Conservation (phyloP, 2,888 invertebrate species). For the Dryobota labecula region DNA sequence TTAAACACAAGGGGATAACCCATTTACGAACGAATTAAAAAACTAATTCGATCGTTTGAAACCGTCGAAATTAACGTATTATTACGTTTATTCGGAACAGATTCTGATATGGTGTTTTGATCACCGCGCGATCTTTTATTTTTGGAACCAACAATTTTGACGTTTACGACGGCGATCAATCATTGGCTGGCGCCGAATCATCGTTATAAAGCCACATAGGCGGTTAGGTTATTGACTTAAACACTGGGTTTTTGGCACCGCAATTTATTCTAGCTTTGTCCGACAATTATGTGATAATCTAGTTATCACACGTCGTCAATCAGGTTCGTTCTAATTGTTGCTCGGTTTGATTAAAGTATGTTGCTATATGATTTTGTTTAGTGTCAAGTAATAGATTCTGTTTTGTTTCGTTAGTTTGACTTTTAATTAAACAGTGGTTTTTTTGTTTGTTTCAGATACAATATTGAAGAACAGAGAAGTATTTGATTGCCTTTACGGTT, state of each 20-base stretch:
- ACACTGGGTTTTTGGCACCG: constrained; percentile 66
- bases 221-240: constrained; percentile 75
- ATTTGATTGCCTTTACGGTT: not conserved
- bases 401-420: not conserved
- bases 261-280: constrained; percentile 61
- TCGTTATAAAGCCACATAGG: constrained; percentile 75
- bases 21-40: constrained; percentile 61
- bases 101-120: constrained; percentile 74
- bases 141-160: constrained; percentile 76
- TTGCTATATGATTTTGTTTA: not conserved
- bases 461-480: too few relatives aligned
- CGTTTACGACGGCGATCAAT: constrained; percentile 82
- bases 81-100: constrained; percentile 72
- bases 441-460: not conserved
- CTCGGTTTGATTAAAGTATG: constrained; percentile 6
- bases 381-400: not conserved
- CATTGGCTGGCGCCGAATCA: constrained; percentile 80
- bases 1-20: constrained; percentile 44
- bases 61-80: constrained; percentile 68
- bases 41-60: constrained; percentile 67
- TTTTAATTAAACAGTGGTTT: not conserved
- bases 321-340: constrained; percentile 39
- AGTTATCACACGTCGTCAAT: constrained; percentile 63
- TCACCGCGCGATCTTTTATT: constrained; percentile 73
- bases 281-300: constrained; percentile 49